phyloP scores from a whole-genome alignment of 1,140 invertebrate genomes.

The Bradysia coprophila region DNA sequence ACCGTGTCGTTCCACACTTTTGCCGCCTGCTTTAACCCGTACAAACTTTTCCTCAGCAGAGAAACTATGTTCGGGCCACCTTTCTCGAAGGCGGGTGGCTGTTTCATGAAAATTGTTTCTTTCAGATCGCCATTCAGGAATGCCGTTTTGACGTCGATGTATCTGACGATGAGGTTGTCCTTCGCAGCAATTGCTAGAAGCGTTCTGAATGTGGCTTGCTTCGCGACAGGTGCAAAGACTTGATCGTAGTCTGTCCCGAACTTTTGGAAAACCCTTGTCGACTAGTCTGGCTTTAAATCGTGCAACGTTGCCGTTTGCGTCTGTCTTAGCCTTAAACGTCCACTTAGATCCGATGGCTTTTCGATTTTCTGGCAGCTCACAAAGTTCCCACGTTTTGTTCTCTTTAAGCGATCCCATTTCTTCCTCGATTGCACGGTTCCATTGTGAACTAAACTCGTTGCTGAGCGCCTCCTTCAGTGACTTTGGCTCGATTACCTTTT shows the following conservation, averaged over 20 bases:
- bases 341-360: conserved; percentile 7
- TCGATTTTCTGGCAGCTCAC: conserved; percentile 3
- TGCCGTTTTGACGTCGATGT: conserved; percentile 18
- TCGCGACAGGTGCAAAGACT: conserved; percentile 10
- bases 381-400: conserved; percentile 7
- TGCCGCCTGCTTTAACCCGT: conserved; percentile 25
- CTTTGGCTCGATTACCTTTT: not conserved
- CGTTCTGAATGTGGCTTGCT: conserved; percentile 9
- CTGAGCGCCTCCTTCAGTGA: conserved; percentile 3
- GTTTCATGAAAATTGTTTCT: conserved; percentile 20
- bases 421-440: conserved; percentile 6
- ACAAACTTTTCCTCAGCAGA: conserved; percentile 19
- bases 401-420: conserved; percentile 5
- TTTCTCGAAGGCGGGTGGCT: conserved; percentile 13
- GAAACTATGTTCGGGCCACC: conserved; percentile 8
- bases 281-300: conserved; percentile 16
- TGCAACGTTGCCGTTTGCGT: conserved; percentile 5
- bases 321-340: conserved; percentile 10
- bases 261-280: conserved; percentile 8
- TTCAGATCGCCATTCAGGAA: conserved; percentile 21
- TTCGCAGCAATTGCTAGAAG: conserved; percentile 17
- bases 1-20: conserved; percentile 19
- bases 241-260: conserved; percentile 7
- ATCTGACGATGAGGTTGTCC: conserved; percentile 9
- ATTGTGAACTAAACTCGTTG: conserved; percentile 2